Evolutionary conservation across 2,113 vertebrate genomes (phyloP).

Genomic region (Embiotoca jacksoni): DNA sequence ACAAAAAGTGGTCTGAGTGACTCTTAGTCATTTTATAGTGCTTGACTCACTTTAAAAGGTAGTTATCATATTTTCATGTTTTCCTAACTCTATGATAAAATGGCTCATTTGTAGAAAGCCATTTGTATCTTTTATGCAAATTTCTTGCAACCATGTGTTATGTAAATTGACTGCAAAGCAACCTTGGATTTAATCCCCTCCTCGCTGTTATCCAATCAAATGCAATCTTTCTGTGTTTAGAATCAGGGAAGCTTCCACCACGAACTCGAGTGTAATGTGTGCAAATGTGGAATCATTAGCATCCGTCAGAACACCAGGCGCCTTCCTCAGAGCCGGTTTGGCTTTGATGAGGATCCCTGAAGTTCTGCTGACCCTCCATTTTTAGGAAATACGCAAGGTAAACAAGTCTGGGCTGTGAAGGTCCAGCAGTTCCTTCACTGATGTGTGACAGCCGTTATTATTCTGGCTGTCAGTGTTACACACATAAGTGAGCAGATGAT

Average conservation of each 20-base stretch:
- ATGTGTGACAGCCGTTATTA: constrained; percentile 90
- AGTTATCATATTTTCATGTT: too few relatives aligned
- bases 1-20: too few relatives aligned
- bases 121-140: background rate
- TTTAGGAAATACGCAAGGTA: constrained; percentile 81
- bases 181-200: background rate
- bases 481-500: constrained; percentile 87
- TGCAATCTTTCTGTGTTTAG: background rate
- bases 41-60: too few relatives aligned
- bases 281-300: constrained; percentile 39
- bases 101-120: background rate
- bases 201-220: constrained; percentile 2
- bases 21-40: too few relatives aligned
- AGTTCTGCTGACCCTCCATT: constrained; percentile 69
- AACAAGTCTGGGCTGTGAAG: constrained; percentile 86
- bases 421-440: constrained; percentile 85
- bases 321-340: constrained; percentile 45
- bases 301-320: constrained; percentile 22
- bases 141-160: background rate
- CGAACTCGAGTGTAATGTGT: constrained; percentile 9
- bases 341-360: constrained; percentile 74
- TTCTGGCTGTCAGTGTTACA: constrained; percentile 90
- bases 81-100: background rate
- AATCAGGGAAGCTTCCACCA: background rate
- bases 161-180: background rate